Conservation (phyloP, 2,888 invertebrate genomes). For the Ryuthela nishihirai region DNA sequence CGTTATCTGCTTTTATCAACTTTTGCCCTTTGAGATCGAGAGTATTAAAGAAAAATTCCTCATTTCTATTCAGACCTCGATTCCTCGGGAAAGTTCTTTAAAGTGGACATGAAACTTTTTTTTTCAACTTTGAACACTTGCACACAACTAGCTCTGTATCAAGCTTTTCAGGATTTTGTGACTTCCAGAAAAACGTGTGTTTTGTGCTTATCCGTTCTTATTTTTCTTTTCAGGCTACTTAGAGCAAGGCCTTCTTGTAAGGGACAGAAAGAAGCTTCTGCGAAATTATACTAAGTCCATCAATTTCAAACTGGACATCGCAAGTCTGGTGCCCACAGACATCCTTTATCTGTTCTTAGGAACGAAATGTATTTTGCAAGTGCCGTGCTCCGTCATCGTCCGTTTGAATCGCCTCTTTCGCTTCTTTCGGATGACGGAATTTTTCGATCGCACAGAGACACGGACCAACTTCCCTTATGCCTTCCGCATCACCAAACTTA, state of each 20-base stretch:
- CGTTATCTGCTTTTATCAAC: too few species aligned
- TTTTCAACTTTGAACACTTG: too few species aligned
- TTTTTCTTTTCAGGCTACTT: conserved; percentile 73
- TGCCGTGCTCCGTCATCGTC: conserved; percentile 77
- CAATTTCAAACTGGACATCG: conserved; percentile 62
- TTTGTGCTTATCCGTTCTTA: too few species aligned
- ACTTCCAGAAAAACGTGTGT: too few species aligned
- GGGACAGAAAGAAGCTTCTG: conserved; percentile 70
- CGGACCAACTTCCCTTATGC: conserved; percentile 90
- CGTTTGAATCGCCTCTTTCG: conserved; percentile 75
- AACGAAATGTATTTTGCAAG: conserved; percentile 43
- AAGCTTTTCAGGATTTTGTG: too few species aligned
- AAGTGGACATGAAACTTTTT: too few species aligned
- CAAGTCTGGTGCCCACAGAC: conserved; percentile 79
- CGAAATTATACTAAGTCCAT: conserved; percentile 68
- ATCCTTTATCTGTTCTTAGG: conserved; percentile 61
- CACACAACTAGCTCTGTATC: too few species aligned
- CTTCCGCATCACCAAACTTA: conserved; percentile 64
- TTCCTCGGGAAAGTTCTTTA: too few species aligned
- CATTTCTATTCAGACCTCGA: too few species aligned
- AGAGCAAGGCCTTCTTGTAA: conserved; percentile 86
- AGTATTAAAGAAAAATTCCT: too few species aligned
- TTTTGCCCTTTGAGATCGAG: too few species aligned
- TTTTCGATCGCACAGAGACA: conserved; percentile 93
- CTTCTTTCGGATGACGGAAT: conserved; percentile 78